Evolutionary conservation across 2,797 vertebrate genomes (phyloP), one percentile per base, ranked within the genome.

Genomic region (Corythornis leucogaster): DNA sequence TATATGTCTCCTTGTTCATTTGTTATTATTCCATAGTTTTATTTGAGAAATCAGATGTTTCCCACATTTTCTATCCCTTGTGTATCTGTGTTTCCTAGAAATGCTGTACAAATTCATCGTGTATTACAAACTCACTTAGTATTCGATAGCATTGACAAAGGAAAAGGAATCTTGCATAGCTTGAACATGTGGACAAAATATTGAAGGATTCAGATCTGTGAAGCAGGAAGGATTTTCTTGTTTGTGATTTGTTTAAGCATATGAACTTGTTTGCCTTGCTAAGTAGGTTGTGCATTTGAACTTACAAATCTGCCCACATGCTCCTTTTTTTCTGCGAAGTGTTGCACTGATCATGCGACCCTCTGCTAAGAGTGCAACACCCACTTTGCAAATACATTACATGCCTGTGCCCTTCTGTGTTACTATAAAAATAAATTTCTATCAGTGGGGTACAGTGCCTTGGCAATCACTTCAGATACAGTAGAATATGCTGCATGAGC

Each of bases 371-470:
- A 84, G 57, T 35, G 76, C 48, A 76, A 74, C 87, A 9, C 87
- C 91, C 94, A 90, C 94, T 95, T 45, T 45, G 50, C 7, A 11
- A 84, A 93, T 91, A 48, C 53, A 24, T 76, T 45, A 22, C 87
- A 80, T 96, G 89, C 85, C 80, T 91, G 20, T 63, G 77, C 48
- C 51, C 58, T 91, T 92, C 80, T 61, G 57, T 90, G 78, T 74
- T 63, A 68, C 71, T 81, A 71, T 84, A 92, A 93, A 96, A 93
- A 93, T 95, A 96, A 83, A 86, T 70, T 62, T 63, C 26, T 35
- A 8, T 43, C 48, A 19, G 26, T 81, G 74, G 78, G 30, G 21
- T 57, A 17, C 53, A 73, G 25, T 45, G 70, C 76, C 80, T 73
- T 28, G 45, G 58, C 86, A 48, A 85, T 76, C 40, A 53, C 70